These are phyloP conservation scores for Gastrophryne carolinensis DNA, from an alignment of 2,797 vertebrate genomes.

Conservation along the genomic window DNA sequence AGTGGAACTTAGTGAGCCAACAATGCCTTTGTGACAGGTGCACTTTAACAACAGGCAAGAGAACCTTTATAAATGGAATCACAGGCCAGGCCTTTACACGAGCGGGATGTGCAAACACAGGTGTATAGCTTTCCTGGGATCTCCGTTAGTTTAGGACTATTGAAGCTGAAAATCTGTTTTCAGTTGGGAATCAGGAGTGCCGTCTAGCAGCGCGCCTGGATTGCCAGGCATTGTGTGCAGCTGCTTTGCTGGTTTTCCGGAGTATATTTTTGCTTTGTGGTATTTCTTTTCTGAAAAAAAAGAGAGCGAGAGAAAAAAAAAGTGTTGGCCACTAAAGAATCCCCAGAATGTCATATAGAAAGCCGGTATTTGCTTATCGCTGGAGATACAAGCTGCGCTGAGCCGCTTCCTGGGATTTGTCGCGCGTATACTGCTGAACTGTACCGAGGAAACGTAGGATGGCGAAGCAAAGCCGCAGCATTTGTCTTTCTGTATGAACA, in stretches of 20 bases:
- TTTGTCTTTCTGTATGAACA: constrained; percentile 26
- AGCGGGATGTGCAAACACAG: constrained; percentile 60
- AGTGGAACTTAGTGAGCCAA: neutral
- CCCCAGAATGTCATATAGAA: constrained; percentile 37
- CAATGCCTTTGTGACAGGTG: constrained; percentile 11
- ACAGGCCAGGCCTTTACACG: constrained; percentile 41
- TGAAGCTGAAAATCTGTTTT: constrained; percentile 60
- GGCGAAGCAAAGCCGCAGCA: constrained; percentile 10
- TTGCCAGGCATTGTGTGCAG: constrained; percentile 48
- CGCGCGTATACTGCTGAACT: constrained; percentile 1
- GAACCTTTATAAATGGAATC: constrained; percentile 25
- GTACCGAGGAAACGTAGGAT: constrained; percentile 24
- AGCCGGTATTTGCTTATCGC: constrained; percentile 22
- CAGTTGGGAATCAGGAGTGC: constrained; percentile 50
- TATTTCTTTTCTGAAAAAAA: constrained; percentile 46
- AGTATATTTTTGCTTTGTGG: neutral
- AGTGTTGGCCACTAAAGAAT: constrained; percentile 28
- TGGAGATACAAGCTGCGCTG: neutral
- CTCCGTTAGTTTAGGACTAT: constrained; percentile 57
- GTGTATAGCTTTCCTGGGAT: constrained; percentile 56
- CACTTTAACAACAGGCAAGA: neutral
- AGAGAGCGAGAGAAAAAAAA: constrained; percentile 39
- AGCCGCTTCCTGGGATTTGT: constrained; percentile 3
- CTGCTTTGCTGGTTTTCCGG: constrained; percentile 34
- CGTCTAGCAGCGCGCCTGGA: constrained; percentile 39